Evolutionary conservation across 2,888 invertebrate genomes (phyloP).

Genomic region (Scaptomyza polygonia): DNA sequence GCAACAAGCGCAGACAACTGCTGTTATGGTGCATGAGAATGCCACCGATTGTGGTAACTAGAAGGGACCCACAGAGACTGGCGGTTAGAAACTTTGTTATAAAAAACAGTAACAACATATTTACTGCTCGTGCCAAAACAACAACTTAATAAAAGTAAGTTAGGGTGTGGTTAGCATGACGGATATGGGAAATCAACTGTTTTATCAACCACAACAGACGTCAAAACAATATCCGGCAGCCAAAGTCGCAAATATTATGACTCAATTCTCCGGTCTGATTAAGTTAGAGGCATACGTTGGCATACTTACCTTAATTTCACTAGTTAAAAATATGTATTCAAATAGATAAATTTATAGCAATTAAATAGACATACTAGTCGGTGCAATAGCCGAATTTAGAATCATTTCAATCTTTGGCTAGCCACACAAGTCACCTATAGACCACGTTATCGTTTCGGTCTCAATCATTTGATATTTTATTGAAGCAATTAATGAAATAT

Average conservation of each 20-base stretch:
- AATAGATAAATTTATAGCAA: too few relatives aligned
- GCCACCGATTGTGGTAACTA: not conserved
- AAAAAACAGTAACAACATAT: slow-evolving; percentile 21
- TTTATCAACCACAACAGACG: slow-evolving; percentile 66
- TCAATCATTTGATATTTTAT: too few relatives aligned
- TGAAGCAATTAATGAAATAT: too few relatives aligned
- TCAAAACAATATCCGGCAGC: slow-evolving; percentile 59
- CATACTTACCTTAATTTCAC: too few relatives aligned
- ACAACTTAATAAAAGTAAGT: slow-evolving; percentile 14
- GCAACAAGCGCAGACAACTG: slow-evolving; percentile 30
- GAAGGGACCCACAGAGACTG: not conserved
- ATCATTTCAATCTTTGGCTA: too few relatives aligned
- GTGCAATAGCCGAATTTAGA: too few relatives aligned
- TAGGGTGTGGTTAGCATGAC: slow-evolving; percentile 2
- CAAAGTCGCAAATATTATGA: slow-evolving; percentile 33
- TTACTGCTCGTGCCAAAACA: slow-evolving; percentile 5
- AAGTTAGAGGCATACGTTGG: too few relatives aligned
- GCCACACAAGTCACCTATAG: too few relatives aligned
- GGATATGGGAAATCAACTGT: slow-evolving; percentile 41
- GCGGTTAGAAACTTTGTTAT: slow-evolving; percentile 39
- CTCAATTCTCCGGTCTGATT: slow-evolving; percentile 12
- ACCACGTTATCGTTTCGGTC: too few relatives aligned
- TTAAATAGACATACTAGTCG: too few relatives aligned
- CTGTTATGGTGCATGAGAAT: slow-evolving; percentile 30
- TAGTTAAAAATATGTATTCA: too few relatives aligned